These are phyloP conservation scores for Hydrotaea cyrtoneurina DNA, from an alignment of 2,888 invertebrate species.

Conservation along the genomic window DNA sequence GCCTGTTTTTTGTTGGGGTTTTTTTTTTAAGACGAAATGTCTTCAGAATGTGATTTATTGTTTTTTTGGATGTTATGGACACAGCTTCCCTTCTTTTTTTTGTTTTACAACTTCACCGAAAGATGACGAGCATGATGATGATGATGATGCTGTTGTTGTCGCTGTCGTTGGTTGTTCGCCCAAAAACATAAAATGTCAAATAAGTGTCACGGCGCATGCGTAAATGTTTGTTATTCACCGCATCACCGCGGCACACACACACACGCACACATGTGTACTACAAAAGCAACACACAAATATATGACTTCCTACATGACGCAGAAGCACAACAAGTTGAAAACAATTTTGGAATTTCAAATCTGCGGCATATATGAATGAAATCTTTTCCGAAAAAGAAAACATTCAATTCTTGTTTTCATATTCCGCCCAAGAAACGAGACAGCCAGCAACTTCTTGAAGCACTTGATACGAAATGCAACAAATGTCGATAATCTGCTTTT, in stretches of 20 bases:
- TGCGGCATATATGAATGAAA: slow-evolving; percentile 57
- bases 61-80: slow-evolving; percentile 56
- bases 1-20: no score
- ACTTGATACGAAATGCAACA: slow-evolving; percentile 44
- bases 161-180: slow-evolving; percentile 11
- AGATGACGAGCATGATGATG: not conserved
- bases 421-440: not conserved
- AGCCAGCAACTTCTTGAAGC: slow-evolving; percentile 26
- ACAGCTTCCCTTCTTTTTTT: slow-evolving; percentile 53
- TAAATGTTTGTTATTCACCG: slow-evolving; percentile 67
- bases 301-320: slow-evolving; percentile 25
- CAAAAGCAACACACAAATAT: not conserved
- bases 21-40: slow-evolving; percentile 55
- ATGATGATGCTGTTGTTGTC: not conserved
- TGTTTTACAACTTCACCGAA: slow-evolving; percentile 32
- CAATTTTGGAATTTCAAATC: slow-evolving; percentile 54
- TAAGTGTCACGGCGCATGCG: slow-evolving; percentile 68
- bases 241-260: slow-evolving; percentile 32
- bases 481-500: slow-evolving; percentile 57
- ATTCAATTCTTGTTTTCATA: not conserved
- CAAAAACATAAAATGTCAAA: slow-evolving; percentile 67
- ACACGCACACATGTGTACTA: not conserved
- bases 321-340: not conserved
- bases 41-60: slow-evolving; percentile 61
- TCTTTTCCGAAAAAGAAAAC: slow-evolving; percentile 50